phyloP scores from a whole-genome alignment of 2,888 invertebrate species.

The Graphium colonna region DNA sequence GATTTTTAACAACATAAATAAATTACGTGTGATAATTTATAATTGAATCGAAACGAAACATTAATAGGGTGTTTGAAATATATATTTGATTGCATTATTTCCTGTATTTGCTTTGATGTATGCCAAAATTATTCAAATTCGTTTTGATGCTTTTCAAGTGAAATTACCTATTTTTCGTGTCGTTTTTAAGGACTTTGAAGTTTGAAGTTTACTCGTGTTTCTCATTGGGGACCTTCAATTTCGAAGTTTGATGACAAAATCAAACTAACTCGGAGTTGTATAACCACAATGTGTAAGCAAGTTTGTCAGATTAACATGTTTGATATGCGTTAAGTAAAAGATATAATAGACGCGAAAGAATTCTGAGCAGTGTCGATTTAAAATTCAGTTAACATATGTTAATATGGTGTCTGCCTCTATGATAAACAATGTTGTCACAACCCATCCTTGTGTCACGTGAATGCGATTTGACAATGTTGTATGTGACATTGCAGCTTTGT shows the following conservation, averaged over 20 bases:
- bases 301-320: not conserved
- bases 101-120: not conserved
- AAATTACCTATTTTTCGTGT: not conserved
- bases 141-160: not conserved
- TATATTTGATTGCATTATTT: no score
- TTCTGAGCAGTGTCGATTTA: conserved; percentile 1
- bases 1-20: not conserved
- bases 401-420: not conserved
- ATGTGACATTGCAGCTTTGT: not conserved
- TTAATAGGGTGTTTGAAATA: no score
- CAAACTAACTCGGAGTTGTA: not conserved
- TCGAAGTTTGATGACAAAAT: not conserved
- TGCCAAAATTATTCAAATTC: not conserved
- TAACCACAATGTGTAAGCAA: not conserved
- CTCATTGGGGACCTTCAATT: not conserved
- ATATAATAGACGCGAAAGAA: conserved; percentile 4
- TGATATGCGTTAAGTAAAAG: conserved; percentile 4
- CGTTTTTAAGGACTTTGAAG: not conserved
- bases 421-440: conserved; percentile 8
- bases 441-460: conserved; percentile 8
- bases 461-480: conserved; percentile 7
- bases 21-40: not conserved
- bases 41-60: no score
- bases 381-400: conserved; percentile 11
- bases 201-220: not conserved